phyloP scores from a whole-genome alignment of 2,888 invertebrate species.

The Andrena chrysosceles region DNA sequence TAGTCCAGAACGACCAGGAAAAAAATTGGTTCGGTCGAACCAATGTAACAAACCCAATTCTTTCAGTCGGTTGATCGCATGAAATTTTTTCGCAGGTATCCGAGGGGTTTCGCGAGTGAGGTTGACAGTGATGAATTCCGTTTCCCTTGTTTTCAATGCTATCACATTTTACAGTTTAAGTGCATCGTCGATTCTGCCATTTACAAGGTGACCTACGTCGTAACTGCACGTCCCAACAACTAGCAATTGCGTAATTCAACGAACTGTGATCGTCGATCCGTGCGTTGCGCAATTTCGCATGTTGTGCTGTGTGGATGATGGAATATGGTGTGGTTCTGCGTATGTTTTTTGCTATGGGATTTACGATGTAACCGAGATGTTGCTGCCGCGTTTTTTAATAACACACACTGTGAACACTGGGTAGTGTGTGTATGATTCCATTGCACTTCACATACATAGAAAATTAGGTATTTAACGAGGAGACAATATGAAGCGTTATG shows the following conservation, averaged over 20 bases:
- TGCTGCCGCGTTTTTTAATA: too few species aligned
- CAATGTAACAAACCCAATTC: constrained; percentile 31
- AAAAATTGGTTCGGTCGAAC: background rate
- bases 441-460: too few species aligned
- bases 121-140: constrained; percentile 43
- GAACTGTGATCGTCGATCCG: background rate
- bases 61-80: constrained; percentile 29
- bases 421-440: too few species aligned
- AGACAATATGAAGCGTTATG: too few species aligned
- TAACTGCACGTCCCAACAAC: background rate
- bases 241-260: constrained; percentile 22
- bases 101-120: constrained; percentile 7
- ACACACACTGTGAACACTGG: too few species aligned
- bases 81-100: constrained; percentile 31
- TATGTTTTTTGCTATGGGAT: too few species aligned
- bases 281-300: background rate
- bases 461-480: too few species aligned
- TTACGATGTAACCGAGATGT: too few species aligned
- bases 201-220: constrained; percentile 17
- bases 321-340: too few species aligned
- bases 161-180: constrained; percentile 32
- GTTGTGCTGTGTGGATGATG: too few species aligned
- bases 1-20: background rate
- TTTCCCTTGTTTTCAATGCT: constrained; percentile 37
- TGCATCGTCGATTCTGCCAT: constrained; percentile 22